These are phyloP conservation scores for Sakesphorus luctuosus DNA, from an alignment of 2,113 vertebrate genomes.

Conservation along the genomic window DNA sequence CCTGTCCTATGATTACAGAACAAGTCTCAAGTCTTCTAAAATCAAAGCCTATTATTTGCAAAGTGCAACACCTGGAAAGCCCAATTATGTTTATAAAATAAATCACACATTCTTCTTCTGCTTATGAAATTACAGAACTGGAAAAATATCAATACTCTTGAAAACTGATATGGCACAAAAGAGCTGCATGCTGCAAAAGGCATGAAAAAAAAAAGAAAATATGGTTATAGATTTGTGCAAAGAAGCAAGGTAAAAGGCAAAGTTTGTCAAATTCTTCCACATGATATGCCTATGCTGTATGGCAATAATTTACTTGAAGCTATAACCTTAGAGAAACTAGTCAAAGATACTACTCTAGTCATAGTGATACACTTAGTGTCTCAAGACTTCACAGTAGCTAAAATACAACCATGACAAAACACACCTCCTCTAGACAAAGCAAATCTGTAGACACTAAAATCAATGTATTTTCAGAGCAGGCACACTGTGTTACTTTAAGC, in stretches of 20 bases:
- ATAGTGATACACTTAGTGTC: background rate
- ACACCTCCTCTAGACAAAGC: background rate
- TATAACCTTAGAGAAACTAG: background rate
- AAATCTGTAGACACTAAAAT: background rate
- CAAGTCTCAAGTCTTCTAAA: background rate
- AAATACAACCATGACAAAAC: background rate
- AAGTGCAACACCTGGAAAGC: background rate
- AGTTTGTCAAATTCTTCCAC: background rate
- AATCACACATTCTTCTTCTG: background rate
- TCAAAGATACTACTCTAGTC: background rate
- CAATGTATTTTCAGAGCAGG: background rate
- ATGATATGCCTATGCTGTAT: background rate
- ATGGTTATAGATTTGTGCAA: background rate
- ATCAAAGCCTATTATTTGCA: background rate
- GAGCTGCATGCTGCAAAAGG: background rate
- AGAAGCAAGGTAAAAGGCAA: background rate
- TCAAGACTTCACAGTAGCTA: background rate
- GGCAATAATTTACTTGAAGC: background rate
- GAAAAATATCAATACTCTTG: background rate
- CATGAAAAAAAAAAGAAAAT: background rate
- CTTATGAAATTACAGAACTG: background rate
- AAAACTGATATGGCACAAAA: background rate
- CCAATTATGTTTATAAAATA: background rate
- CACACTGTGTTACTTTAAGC: background rate
- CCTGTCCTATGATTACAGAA: background rate